Evolutionary conservation across 2,797 vertebrate species (phyloP), one percentile per base, ranked within the genome.

Genomic region (Tadarida brasiliensis): DNA sequence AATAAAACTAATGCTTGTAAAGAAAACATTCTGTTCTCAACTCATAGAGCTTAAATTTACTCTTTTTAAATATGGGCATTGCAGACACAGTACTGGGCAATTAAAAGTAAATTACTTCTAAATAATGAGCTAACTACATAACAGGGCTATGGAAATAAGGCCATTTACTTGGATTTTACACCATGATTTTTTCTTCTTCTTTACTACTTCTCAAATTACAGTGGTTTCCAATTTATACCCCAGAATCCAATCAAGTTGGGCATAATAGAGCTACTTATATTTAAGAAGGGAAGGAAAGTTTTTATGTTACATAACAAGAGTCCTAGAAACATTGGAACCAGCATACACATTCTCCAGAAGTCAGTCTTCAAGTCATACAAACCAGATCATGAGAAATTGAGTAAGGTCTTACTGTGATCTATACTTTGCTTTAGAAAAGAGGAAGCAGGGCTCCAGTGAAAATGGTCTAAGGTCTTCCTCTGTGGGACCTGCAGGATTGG

Each of bases 51-150:
- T 85, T 92, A 90, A 80, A 80, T 96, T 76, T 90, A 90, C 65
- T 93, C 70, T 85, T 22, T 85, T 96, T 85, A 81, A 59, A 86
- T 28, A 47, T n/a, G 19, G 91, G 30, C 83, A 85, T 92, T 94
- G 90, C 44, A 54, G 63, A 82, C 91, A 82, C 49, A 51, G 70
- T 67, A 77, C 39, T 92, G 51, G 51, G 2, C 94, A 96, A 95
- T 95, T 94, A 96, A 87, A 97, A 90, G 61, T 77, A 85, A 94
- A 82, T 85, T 92, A 91, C 56, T 91, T 93, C 78, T 92, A 94
- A 96, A 87, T 94, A 97, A 91, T 5, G 15, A 90, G 49, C 49
- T 82, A 90, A 91, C 78, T 81, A 61, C 30, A 35, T 73, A 90
- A 91, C 74, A 76, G 61, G 17, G 11, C 30, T 11, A 20, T 82